Evolutionary conservation across 2,888 invertebrate genomes (phyloP).

Genomic region (Drosophila leonis): DNA sequence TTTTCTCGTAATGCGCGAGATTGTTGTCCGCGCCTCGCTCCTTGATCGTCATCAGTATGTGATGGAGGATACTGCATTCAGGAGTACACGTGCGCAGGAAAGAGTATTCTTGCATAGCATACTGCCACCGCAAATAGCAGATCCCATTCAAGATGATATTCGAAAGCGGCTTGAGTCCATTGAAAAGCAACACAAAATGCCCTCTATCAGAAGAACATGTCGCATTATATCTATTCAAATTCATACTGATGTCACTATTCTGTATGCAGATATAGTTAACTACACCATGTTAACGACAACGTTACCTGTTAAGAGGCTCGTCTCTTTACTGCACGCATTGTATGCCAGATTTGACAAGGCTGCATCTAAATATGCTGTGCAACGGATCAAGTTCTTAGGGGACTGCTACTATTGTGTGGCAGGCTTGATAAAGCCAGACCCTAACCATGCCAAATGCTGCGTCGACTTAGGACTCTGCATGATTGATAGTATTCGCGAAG

Average conservation of each 20-base stretch:
- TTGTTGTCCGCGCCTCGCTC: slow-evolving; percentile 59
- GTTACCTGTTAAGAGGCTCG: slow-evolving; percentile 91
- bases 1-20: slow-evolving; percentile 50
- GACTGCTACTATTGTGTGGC: slow-evolving; percentile 98
- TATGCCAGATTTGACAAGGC: slow-evolving; percentile 96
- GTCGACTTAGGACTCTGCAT: slow-evolving; percentile 95
- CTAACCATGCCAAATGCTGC: slow-evolving; percentile 94
- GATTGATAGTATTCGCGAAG: slow-evolving; percentile 93
- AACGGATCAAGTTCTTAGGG: slow-evolving; percentile 96
- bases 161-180: slow-evolving; percentile 64
- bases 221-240: slow-evolving; percentile 89
- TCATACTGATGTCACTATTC: slow-evolving; percentile 94
- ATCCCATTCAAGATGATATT: slow-evolving; percentile 87
- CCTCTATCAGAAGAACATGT: background rate
- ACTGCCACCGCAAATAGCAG: slow-evolving; percentile 93
- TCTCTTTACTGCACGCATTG: slow-evolving; percentile 94
- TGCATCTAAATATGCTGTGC: slow-evolving; percentile 91
- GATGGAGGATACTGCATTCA: slow-evolving; percentile 40
- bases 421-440: slow-evolving; percentile 91
- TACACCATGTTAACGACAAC: slow-evolving; percentile 93
- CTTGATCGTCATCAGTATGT: slow-evolving; percentile 61
- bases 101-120: slow-evolving; percentile 91
- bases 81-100: slow-evolving; percentile 46
- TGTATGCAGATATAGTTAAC: slow-evolving; percentile 97
- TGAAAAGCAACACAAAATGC: background rate